Evolutionary conservation across 2,113 vertebrate genomes (phyloP).

Genomic region (Ellobius talpinus): DNA sequence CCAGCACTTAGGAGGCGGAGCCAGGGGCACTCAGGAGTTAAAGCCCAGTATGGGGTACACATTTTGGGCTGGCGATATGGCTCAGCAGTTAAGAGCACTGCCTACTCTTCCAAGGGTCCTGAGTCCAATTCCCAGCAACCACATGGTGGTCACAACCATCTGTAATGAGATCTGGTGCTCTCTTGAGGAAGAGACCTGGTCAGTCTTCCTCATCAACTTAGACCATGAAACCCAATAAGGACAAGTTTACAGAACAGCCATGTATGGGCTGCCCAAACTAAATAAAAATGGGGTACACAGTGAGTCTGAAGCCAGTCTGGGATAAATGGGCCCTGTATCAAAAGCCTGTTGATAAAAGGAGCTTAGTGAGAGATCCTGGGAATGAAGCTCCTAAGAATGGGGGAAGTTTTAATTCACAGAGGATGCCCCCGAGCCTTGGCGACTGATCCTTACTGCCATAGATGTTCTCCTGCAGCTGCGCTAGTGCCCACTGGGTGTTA

Average conservation of each 20-base stretch:
- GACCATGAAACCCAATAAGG: too few species aligned
- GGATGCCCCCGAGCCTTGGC: background rate
- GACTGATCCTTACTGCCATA: background rate
- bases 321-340: background rate
- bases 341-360: background rate
- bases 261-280: too few species aligned
- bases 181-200: too few species aligned
- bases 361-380: background rate
- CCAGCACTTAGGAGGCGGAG: background rate
- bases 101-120: too few species aligned
- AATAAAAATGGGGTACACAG: too few species aligned
- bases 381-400: background rate
- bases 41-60: background rate
- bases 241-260: too few species aligned
- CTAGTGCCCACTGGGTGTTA: background rate
- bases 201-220: too few species aligned
- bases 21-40: background rate
- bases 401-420: background rate
- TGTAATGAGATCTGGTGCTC: too few species aligned
- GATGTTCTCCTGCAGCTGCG: background rate
- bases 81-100: too few species aligned
- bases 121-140: too few species aligned
- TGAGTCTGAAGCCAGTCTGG: background rate
- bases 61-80: too few species aligned
- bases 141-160: too few species aligned